Evolutionary conservation across 1,140 invertebrate genomes (phyloP), one percentile per base, ranked within the genome.

Genomic region (Solen grandis): DNA sequence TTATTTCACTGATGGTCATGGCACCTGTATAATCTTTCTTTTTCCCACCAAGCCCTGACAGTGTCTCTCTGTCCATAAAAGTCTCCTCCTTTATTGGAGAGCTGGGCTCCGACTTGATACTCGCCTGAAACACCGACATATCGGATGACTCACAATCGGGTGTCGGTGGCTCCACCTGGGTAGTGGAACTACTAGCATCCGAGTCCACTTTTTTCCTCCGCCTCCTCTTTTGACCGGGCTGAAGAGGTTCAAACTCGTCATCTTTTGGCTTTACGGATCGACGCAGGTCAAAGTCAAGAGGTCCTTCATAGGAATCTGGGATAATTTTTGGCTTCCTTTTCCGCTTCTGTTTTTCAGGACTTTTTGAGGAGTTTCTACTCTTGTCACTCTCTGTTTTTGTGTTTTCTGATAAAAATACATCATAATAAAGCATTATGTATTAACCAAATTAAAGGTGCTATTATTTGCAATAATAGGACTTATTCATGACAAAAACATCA

Each of bases 261-360:
- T 77, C 74, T 35, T 19, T 33, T 66, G 46, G 46, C 14, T 31
- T 33, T 4, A 50, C 19, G 36, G 46, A 31, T 50, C 68, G 29
- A 2, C 25, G 25, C 13, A 29, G 22, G 36, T 70, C 66, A 70
- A 54, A 79, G 59, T 77, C 74, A 5, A 79, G 16, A 16, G 77
- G 77, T 33, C 77, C 77, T 22, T 50, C 41, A 35, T 79, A 79
- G 1, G 77, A 31, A 63, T 79, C 77, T 29, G 77, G 77, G 10
- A 79, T 70, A 13, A 79, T 46, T 59, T 79, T 79, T 1, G 77
- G 77, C 31, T 79, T 79, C 14, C 77, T 14, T 63, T 69, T 70
- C 25, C 77, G 54, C 50, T 79, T 79, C 38, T 46, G 31, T 38
- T 77, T 77, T 5, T 35, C 52, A 38, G 62, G 63, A 54, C 73